Base-by-base conservation (phyloP, 2,113 vertebrate species). In the Fregetta grallaria region DNA sequence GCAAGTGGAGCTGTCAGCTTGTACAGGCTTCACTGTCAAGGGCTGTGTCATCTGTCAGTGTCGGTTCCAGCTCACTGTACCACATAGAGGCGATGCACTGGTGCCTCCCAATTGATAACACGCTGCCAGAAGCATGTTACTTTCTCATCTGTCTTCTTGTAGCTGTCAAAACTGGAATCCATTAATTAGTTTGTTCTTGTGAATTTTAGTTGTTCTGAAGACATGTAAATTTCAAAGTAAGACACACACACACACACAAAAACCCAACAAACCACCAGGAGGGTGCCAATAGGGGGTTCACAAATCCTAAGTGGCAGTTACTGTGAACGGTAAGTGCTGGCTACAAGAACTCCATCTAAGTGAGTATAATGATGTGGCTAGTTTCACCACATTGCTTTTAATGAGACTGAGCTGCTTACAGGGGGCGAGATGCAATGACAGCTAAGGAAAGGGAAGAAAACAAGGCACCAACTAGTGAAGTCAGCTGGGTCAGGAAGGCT, bases 61-160 rank as follows among this genome's bases (percentile, higher is more conserved):
- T 99, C 98, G 97, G 99, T 99, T 99, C 99, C 99, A 99, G 98
- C 99, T 99, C 98, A 98, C 98, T 99, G 99, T 99, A 98, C 98
- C 99, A 99, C 98, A 98, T 97, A 99, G 98, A 98, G 98, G 98
- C 96, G 87, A 98, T 98, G 98, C 98, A 98, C 98, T 98, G 98
- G 97, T 98, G 98, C 98, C 98, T 98, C 97, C 98, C 98, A 98
- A 98, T 98, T 99, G 98, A 98, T 99, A 99, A 98, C 98, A 98
- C 65, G 89, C 98, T 98, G 98, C 98, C 98, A 98, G 98, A 98
- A 98, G 98, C 98, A 97, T 98, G 98, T 98, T 98, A 97, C 98
- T 98, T 98, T 99, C 99, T 98, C 98, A 98, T 98, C 98, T 98
- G 98, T 98, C 98, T 98, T 98, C 98, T 98, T 98, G 98, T 99